Base-by-base conservation (phyloP, 2,888 invertebrate genomes). In the Crematogaster levior region DNA sequence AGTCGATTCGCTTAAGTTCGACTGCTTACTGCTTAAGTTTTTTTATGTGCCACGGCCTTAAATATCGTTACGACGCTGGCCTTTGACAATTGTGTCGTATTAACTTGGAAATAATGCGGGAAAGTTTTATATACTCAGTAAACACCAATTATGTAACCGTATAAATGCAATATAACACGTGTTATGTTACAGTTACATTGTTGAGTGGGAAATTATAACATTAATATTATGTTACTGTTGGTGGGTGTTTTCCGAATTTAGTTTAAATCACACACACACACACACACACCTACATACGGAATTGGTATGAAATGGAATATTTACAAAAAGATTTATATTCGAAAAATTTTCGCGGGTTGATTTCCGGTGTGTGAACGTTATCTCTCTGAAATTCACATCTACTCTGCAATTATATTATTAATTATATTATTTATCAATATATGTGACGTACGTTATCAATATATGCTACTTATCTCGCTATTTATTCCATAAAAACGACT, bases 381-480 rank as follows among this genome's bases (percentile, higher is more conserved):
- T 46, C 6, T 46, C 6, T 30, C n/a, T n/a, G 12, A 46, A 46
- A 27, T n/a, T 65, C 4, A 18, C 6, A 66, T 4, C 6, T 58
- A 46, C 21, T 34, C 9, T 3, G 5, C 4, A 34, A 60, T n/a
- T 34, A 34, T 34, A 5, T 34, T 5, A 40, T 24, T 40, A 34
- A n/a, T 40, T 40, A 63, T 61, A 21, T 43, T 15, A 63, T 61
- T 40, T 63, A 63, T 63, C 40, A 1, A 61, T 61, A 56, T 27
- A 5, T 37, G n/a, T n/a, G 21, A 40, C 63, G 7, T 3, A 18
- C 7, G 21, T 61, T 61, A 40, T 21, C 15, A 40, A 63, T 63
- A 43, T 63, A 9, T 9, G 24, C 7, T 40, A 63, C 40, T 40
- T 63, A 63, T 63, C 40, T 63, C 7, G 15, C 34, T 7, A 34